Conservation (phyloP, 2,113 vertebrate genomes). For the Hippopotamus amphibius region DNA sequence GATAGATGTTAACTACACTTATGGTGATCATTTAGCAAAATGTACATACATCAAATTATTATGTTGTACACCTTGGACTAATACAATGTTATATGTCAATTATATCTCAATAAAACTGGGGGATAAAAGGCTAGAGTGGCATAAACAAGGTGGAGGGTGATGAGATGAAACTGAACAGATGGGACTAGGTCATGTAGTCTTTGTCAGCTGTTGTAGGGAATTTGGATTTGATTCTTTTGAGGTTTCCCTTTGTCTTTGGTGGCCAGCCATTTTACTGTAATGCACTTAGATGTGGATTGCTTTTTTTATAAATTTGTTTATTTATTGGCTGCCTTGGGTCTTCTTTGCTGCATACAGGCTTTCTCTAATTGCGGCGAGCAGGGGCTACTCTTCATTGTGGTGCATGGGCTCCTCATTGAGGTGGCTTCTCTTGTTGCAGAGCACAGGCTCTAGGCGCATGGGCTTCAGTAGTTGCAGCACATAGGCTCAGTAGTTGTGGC, state of each 20-base stretch:
- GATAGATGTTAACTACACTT: not conserved
- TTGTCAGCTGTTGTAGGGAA: accelerated
- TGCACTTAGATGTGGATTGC: not conserved
- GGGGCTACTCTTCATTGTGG: too few relatives aligned
- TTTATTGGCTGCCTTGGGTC: too few relatives aligned
- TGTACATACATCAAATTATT: not conserved
- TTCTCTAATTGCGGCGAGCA: too few relatives aligned
- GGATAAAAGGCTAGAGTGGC: not conserved
- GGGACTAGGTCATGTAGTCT: too few relatives aligned
- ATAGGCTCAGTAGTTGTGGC: too few relatives aligned
- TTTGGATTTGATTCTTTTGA: not conserved
- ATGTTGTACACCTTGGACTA: not conserved
- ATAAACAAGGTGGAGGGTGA: not conserved
- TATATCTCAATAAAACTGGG: not conserved
- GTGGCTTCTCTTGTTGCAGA: too few relatives aligned
- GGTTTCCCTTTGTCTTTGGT: not conserved
- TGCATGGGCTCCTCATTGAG: too few relatives aligned
- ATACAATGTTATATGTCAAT: not conserved
- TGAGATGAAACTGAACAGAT: not conserved
- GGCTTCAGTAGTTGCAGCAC: too few relatives aligned
- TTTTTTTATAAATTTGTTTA: not conserved
- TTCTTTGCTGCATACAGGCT: too few relatives aligned
- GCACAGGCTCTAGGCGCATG: too few relatives aligned
- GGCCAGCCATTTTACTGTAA: too few relatives aligned
- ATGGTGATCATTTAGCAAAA: not conserved